These are phyloP conservation scores for Oscheius sp. DNA, from an alignment of 2,888 invertebrate genomes.

Conservation along the genomic window DNA sequence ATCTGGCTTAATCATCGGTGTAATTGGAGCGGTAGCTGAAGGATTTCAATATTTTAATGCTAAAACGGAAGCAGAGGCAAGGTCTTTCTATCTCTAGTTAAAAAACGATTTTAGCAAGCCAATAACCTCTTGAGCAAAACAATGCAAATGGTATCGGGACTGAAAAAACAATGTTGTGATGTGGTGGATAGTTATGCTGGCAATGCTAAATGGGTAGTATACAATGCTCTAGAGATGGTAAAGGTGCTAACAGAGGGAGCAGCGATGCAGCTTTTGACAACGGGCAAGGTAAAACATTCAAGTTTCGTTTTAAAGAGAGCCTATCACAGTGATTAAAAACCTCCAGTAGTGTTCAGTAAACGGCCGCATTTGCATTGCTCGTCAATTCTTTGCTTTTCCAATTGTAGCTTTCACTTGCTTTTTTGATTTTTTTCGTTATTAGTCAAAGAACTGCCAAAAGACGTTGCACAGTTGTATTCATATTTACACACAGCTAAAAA, in stretches of 20 bases:
- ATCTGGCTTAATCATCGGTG: not conserved
- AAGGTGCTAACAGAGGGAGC: slow-evolving; percentile 2
- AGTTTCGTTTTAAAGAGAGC: too few relatives aligned
- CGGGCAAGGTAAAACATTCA: not conserved
- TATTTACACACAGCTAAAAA: not conserved
- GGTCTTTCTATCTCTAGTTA: not conserved
- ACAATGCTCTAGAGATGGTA: not conserved
- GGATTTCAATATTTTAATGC: not conserved
- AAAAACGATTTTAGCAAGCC: not conserved
- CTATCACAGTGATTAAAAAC: too few relatives aligned
- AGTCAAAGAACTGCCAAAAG: not conserved
- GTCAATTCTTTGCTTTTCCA: too few relatives aligned
- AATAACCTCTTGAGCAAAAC: not conserved
- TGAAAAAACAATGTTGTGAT: not conserved
- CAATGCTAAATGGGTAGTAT: not conserved
- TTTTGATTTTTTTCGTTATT: not conserved
- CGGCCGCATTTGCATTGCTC: too few relatives aligned
- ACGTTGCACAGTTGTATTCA: not conserved
- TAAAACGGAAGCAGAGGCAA: not conserved
- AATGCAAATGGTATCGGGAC: not conserved
- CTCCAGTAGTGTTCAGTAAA: too few relatives aligned
- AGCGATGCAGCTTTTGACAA: not conserved
- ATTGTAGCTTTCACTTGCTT: not conserved
- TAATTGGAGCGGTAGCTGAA: not conserved
- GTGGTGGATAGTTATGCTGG: not conserved